Conservation (phyloP, 2,113 vertebrate genomes). For the Hepsetus odoe region DNA sequence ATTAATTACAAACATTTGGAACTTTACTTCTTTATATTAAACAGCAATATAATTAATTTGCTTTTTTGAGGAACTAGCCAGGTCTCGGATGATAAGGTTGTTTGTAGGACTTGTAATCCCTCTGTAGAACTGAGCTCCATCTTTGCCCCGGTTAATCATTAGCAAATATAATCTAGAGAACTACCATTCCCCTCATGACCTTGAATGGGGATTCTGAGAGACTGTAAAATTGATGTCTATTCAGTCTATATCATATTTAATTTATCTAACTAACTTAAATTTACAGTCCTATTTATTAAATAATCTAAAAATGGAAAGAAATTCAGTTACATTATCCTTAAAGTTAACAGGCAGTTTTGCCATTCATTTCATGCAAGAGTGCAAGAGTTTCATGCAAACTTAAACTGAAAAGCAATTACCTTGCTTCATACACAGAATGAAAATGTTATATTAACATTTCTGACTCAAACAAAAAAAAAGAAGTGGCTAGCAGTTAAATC, state of each 20-base stretch:
- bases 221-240: not conserved
- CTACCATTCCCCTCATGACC: no score
- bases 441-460: no score
- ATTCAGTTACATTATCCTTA: not conserved
- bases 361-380: no score
- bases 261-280: not conserved
- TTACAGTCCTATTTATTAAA: not conserved
- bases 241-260: not conserved
- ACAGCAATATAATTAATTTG: no score
- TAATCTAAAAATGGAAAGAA: not conserved
- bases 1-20: no score
- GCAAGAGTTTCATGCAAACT: no score
- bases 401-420: no score
- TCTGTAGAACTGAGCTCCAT: slow-evolving; percentile 45
- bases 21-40: no score
- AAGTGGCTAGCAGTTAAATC: no score
- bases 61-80: not conserved
- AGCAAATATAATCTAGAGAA: slow-evolving; percentile 40
- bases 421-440: no score
- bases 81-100: slow-evolving; percentile 23
- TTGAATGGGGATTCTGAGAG: not conserved
- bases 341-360: not conserved
- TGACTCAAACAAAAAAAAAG: no score
- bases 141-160: slow-evolving; percentile 49
- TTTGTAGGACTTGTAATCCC: slow-evolving; percentile 11